These are phyloP conservation scores for Drosophila tristis DNA, from an alignment of 1,140 invertebrate species.

Conservation along the genomic window DNA sequence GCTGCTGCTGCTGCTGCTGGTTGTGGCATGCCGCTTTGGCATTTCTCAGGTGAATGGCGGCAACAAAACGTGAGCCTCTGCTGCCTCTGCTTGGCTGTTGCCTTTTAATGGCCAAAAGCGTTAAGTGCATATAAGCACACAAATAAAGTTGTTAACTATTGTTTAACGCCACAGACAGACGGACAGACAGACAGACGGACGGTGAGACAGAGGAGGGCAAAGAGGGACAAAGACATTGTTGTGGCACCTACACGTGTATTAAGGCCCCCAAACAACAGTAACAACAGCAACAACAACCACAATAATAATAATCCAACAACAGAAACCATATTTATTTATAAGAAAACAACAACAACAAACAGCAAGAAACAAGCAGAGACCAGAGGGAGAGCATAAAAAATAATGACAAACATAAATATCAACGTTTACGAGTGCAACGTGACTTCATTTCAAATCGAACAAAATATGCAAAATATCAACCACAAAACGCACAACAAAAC, in stretches of 20 bases:
- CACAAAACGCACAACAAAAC: conserved; percentile 32
- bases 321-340: conserved; percentile 41
- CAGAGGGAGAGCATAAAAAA: conserved; percentile 68
- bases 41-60: conserved; percentile 51
- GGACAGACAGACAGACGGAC: conserved; percentile 5
- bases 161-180: conserved; percentile 43
- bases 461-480: conserved; percentile 79
- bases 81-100: neutral
- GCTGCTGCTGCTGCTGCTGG: neutral
- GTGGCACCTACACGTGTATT: conserved; percentile 40
- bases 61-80: conserved; percentile 42
- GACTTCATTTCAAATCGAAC: conserved; percentile 81
- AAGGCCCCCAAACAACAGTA: conserved; percentile 24
- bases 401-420: conserved; percentile 82
- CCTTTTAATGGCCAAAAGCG: conserved; percentile 42
- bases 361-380: conserved; percentile 12
- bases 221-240: conserved; percentile 35
- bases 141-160: conserved; percentile 57
- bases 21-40: conserved; percentile 45
- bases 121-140: conserved; percentile 49
- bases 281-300: conserved; percentile 26
- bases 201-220: neutral
- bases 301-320: conserved; percentile 27
- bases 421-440: conserved; percentile 80
- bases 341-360: conserved; percentile 38